These are phyloP conservation scores for Epinephelus fuscoguttatus DNA, from an alignment of 2,113 vertebrate species.

Conservation along the genomic window DNA sequence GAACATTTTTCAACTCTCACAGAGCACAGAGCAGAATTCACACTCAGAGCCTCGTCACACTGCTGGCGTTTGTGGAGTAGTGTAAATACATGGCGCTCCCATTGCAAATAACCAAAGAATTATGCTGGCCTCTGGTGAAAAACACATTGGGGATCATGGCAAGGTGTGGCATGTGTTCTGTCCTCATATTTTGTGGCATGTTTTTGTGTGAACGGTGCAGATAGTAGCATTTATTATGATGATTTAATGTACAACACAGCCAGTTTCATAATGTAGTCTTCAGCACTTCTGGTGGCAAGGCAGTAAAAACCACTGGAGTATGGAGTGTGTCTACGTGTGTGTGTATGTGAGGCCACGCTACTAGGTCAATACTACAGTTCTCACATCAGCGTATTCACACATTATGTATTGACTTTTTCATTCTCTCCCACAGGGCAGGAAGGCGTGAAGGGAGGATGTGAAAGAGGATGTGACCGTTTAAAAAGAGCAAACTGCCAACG, in stretches of 20 bases:
- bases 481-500: neutral
- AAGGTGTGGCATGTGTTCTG: too few species aligned
- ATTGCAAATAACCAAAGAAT: too few species aligned
- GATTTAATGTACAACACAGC: conserved; percentile 11
- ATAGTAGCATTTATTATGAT: neutral
- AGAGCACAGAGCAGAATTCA: too few species aligned
- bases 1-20: too few species aligned
- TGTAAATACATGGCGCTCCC: too few species aligned
- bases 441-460: neutral
- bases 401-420: conserved; percentile 6
- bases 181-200: neutral
- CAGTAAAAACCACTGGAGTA: conserved; percentile 5
- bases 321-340: neutral
- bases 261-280: neutral
- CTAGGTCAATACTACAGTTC: conserved; percentile 20
- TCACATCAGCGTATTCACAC: neutral
- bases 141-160: too few species aligned
- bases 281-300: conserved; percentile 12
- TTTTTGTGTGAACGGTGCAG: neutral
- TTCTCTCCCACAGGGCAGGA: neutral
- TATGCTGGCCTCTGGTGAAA: too few species aligned
- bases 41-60: too few species aligned
- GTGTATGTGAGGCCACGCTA: conserved; percentile 14
- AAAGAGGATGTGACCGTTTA: neutral
- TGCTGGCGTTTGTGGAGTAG: too few species aligned